Base-by-base conservation (phyloP, 2,113 vertebrate genomes). In the Hypomesus transpacificus region DNA sequence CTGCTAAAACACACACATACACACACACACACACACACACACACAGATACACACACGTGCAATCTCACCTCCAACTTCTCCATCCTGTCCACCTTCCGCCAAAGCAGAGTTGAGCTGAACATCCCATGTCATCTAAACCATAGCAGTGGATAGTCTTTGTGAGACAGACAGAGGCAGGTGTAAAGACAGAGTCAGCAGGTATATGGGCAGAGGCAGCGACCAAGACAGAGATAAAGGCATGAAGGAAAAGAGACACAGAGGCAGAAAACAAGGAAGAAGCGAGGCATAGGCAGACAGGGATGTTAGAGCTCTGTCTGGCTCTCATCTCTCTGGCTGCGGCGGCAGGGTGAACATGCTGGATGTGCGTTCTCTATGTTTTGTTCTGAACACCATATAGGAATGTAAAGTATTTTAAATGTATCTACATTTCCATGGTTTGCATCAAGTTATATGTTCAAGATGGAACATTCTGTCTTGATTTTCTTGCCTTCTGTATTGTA, bases 321-420 rank as follows among this genome's bases (percentile, higher is more conserved):
- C 74, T 81, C 69, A 79, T 80, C 74, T 60, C 65, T 74, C 76
- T 82, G 54, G 66, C 75, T 75, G 67, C 61, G 62, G 51, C 59
- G 69, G 73, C 59, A 66, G 73, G 77, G 65, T 73, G 70, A 60
- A 75, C 39, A 80, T 34, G 68, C 57, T 73, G 66, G 70, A 68
- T 70, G 65, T 73, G 39, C 9, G 1, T 9, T 46, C 39, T 63
- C 24, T 63, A 18, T 34, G 60, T 18, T 63, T 56, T 63, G 24
- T 63, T 34, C 31, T 63, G 9, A 46, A 46, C 39, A 7, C 7
- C 39, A 13, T 46, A 46, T 46, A 11, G 7, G 39, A 46, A 46
- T 46, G 39, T 46, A 5, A 46, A 46, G 39, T 46, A 1, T 46
- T 56, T 18, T 56, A 7, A 1, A 18, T 56, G 54, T n/a, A 56